Evolutionary conservation across 1,140 invertebrate species (phyloP), one percentile per base, ranked within the genome.

Genomic region (Anoplophora glabripennis): DNA sequence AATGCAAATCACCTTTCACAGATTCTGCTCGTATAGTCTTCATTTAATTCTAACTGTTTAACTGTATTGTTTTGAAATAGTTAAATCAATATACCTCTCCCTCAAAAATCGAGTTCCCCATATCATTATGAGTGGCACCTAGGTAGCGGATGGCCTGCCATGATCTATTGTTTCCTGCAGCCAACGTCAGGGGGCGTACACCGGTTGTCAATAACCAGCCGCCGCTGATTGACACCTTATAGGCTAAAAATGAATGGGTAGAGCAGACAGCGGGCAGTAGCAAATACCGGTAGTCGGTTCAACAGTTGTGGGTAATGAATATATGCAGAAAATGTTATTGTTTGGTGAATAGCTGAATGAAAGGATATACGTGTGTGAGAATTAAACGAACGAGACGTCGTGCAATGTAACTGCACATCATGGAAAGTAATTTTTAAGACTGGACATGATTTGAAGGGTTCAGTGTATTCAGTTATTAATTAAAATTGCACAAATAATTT

Each of bases 181-280:
- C 54, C 36, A 56, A 47, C 54, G 54, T 56, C 54, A 40, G 41
- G 38, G 35, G 54, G 54, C 54, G 54, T 56, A 35, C n/a, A 54
- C 44, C 54, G 18, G 35, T n/a, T 44, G 54, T 56, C 54, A 48
- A 56, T 56, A 47, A 36, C 35, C 44, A 47, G 21, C 42, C 54
- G 45, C 54, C 54, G 34, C 47, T 56, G 54, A 56, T 56, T 56
- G 54, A 56, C 54, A 56, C 42, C 44, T 56, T 53, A 33, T 47
- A 37, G 15, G 33, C 14, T 7, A 45, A 56, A 56, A 56, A 56
- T 56, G 54, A 56, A 56, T 56, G 45, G 54, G 44, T 56, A 56
- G 17, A 45, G 14, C 42, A 56, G 41, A 21, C 54, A 38, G 33
- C 33, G 12, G 54, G 45, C 41, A 56, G 54, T 45, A 11, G 14